Evolutionary conservation across 23 tunicate species (phyloP), one percentile per base, ranked within the genome.

Genomic region (Ciona savignyi): DNA sequence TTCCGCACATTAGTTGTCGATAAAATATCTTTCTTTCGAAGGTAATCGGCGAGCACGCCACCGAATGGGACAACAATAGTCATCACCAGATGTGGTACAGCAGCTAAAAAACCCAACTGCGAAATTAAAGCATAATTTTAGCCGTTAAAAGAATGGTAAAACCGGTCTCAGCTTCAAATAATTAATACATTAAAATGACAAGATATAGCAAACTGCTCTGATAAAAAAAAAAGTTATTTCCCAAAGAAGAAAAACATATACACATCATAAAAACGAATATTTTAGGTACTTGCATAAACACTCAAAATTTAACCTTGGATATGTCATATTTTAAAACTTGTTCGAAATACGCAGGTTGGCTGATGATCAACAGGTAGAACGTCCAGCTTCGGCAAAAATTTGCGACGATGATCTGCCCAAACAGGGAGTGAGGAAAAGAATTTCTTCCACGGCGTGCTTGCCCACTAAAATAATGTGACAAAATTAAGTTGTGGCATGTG

Each of bases 321-420:
- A 91, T 86, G 60, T 86, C 90, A 60, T 77, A 78, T 25, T 75
- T 75, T 3, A 88, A 48, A 56, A 95, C 96, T 72, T 88, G 77
- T 66, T 85, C 99, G 51, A 95, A 88, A 62, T 75, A 95, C 9
- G 83, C 62, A 22, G 99, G 90, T 73, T 95, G 99, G 70, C 87
- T 88, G 63, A 88, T 95, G 31, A 95, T 88, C 22, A 95, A 63
- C 73, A 95, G 79, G 62, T 95, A 95, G 30, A 95, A 95, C 9
- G 99, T 95, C 99, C 99, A 95, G 79, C 96, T 88, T 29, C 99
- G 80, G 64, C 99, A 95, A 49, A 95, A 95, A 68, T 95, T 95
- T 3, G 99, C 99, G 23, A 95, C 99, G 67, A 95, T 95, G 56
- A 95, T 95, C 35, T 11, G 99, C 99, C 99, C 99, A 95, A 21